Evolutionary conservation across 1,140 invertebrate species (phyloP).

Genomic region (Platyura marginata): DNA sequence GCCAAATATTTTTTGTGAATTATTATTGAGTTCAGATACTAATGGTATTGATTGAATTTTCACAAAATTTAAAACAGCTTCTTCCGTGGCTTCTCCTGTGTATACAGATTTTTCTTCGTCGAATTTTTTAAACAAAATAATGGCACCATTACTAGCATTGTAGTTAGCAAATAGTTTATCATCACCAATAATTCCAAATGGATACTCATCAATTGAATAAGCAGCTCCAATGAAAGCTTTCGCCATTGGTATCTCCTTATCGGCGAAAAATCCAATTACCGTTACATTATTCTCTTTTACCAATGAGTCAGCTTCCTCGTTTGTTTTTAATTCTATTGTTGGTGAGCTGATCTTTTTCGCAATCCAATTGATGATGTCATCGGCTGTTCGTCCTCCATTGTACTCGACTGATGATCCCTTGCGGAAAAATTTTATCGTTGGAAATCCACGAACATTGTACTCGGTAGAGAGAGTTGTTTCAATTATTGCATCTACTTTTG

Average conservation of each 20-base stretch:
- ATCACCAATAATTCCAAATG: constrained; percentile 70
- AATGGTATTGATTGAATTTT: constrained; percentile 71
- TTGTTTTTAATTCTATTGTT: constrained; percentile 53
- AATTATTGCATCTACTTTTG: constrained; percentile 92
- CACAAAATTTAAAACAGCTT: constrained; percentile 68
- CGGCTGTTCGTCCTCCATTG: constrained; percentile 70
- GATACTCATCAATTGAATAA: constrained; percentile 62
- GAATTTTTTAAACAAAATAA: constrained; percentile 46
- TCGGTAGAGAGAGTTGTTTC: constrained; percentile 78
- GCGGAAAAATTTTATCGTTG: constrained; percentile 95
- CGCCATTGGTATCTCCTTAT: constrained; percentile 53
- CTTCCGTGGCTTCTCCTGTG: constrained; percentile 46
- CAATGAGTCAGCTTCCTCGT: constrained; percentile 72
- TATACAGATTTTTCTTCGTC: constrained; percentile 79
- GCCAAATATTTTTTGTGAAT: constrained; percentile 94
- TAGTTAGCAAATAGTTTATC: constrained; percentile 44
- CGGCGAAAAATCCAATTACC: constrained; percentile 91
- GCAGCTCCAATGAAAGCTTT: constrained; percentile 73
- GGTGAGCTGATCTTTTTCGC: constrained; percentile 92
- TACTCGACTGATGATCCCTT: constrained; percentile 70
- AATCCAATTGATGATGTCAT: constrained; percentile 88
- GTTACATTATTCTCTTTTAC: constrained; percentile 61
- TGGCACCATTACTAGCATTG: constrained; percentile 14
- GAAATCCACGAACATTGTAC: constrained; percentile 80
- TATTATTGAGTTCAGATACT: constrained; percentile 94